Conservation (phyloP, 2,888 invertebrate genomes). For the Oscheius sp. region DNA sequence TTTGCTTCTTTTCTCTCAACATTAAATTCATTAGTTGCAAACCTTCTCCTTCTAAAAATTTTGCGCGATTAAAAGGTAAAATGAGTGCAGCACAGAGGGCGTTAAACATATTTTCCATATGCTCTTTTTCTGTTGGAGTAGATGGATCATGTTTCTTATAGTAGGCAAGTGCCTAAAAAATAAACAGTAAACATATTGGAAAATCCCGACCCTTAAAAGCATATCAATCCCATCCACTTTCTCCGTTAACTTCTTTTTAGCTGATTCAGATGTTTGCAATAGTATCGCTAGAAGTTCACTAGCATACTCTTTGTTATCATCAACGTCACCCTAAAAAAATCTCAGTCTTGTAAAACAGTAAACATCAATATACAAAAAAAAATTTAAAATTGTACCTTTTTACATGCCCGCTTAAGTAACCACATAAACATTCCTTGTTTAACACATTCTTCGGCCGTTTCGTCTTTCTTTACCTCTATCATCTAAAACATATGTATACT, state of each 20-base stretch:
- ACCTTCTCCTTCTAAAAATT: constrained; percentile 94
- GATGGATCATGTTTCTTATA: constrained; percentile 68
- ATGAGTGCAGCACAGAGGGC: constrained; percentile 91
- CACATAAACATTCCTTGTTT: constrained; percentile 74
- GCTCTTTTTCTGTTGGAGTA: constrained; percentile 87
- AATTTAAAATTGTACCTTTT: constrained; percentile 37
- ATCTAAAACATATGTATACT: constrained; percentile 45
- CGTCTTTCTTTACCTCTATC: constrained; percentile 85
- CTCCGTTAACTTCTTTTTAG: constrained; percentile 58
- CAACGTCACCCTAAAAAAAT: constrained; percentile 46
- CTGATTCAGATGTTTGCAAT: constrained; percentile 85
- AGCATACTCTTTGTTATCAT: constrained; percentile 77
- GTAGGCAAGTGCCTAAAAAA: constrained; percentile 61
- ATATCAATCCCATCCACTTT: constrained; percentile 91
- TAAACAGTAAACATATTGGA: constrained; percentile 73
- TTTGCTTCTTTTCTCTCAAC: constrained; percentile 95
- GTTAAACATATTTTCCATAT: constrained; percentile 98
- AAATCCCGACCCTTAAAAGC: constrained; percentile 87
- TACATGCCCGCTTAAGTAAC: constrained; percentile 84
- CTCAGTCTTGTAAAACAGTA: no score
- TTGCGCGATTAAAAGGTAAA: constrained; percentile 83
- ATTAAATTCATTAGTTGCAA: constrained; percentile 98
- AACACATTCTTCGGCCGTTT: constrained; percentile 74
- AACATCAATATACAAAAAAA: not conserved
- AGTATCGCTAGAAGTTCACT: constrained; percentile 95